Base-by-base conservation (phyloP, 30 jellyfish, hydroid and myxozoan species). In the Hydra vulgaris region DNA sequence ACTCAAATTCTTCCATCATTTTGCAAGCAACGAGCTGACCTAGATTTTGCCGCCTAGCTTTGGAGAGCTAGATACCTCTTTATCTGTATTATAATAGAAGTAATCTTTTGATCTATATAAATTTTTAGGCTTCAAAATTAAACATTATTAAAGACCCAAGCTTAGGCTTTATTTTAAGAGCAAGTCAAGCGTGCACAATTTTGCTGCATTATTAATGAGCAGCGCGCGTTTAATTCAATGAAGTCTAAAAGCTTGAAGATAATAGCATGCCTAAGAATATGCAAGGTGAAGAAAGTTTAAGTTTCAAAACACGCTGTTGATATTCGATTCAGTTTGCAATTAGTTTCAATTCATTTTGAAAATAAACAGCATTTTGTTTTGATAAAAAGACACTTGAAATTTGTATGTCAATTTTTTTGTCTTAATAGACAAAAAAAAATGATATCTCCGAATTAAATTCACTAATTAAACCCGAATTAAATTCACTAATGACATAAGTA, bases 1-100 rank as follows among this genome's bases (percentile, higher is more conserved):
- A 78, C 3, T 82, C 95, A 24, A 81, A 72, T 40, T 90, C 97
- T 94, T 78, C 83, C 83, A 75, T 75, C 76, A 70, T 70, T 40
- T 12, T 40, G 61, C 61, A 40, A 5, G 61, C 61, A 40, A 40
- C 12, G 8, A 40, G 61, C 61, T 40, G 12, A 40, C 61, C 61
- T 40, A 40, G 61, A 40, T 40, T 12, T 12, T 40, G 61, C 61
- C 12, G 12, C 12, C 61, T 40, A 40, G 61, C 61, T 40, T 40
- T 3, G 12, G 12, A 40, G 61, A 40, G 61, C 61, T 40, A 40
- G 61, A 12, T 40, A 3, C 61, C 61, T 40, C 61, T 40, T 12
- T 40, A 40, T 40, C 61, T 40, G 61, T 40, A 40, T 40, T 40
- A 12, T 12, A 40, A 40, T 40, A 3, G 12, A 40, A 40, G 61